Conservation (phyloP, 2,113 vertebrate genomes). For the Andinoacara biseriatus region DNA sequence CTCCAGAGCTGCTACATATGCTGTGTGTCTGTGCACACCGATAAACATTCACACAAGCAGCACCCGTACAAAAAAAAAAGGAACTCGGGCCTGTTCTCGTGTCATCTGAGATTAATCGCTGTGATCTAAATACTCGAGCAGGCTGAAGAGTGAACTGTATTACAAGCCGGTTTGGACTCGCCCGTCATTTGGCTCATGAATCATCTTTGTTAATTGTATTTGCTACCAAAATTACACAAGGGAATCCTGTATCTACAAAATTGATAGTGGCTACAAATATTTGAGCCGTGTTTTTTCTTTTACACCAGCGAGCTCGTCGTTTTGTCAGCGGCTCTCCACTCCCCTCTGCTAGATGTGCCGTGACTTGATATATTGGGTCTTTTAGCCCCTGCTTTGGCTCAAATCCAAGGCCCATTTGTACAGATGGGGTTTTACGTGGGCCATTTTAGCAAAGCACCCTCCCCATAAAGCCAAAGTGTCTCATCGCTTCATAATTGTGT, state of each 20-base stretch:
- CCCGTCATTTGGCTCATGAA: slow-evolving; percentile 42
- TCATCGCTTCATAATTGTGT: slow-evolving; percentile 71
- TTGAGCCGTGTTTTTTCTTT: slow-evolving; percentile 30
- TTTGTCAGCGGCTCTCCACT: slow-evolving; percentile 15
- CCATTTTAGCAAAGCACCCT: slow-evolving; percentile 71
- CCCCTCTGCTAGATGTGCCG: slow-evolving; percentile 42
- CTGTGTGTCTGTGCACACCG: not conserved
- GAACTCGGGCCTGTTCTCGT: not conserved
- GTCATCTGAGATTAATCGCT: slow-evolving; percentile 29
- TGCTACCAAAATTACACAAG: slow-evolving; percentile 23
- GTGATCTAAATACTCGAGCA: slow-evolving; percentile 30
- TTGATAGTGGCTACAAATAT: slow-evolving; percentile 36
- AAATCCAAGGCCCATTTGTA: slow-evolving; percentile 68
- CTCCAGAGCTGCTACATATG: not conserved
- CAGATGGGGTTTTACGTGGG: slow-evolving; percentile 72
- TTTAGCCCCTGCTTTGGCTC: slow-evolving; percentile 65
- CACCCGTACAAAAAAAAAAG: not conserved
- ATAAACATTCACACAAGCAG: not conserved
- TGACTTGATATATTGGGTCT: slow-evolving; percentile 62
- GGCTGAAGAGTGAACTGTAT: slow-evolving; percentile 34
- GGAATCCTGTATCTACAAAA: slow-evolving; percentile 30
- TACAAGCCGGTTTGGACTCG: slow-evolving; percentile 26
- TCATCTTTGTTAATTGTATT: slow-evolving; percentile 47
- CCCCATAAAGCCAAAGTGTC: slow-evolving; percentile 71
- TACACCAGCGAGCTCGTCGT: slow-evolving; percentile 36